These are phyloP conservation scores for Larimichthys crocea DNA, from an alignment of 2,113 vertebrate genomes.

Conservation along the genomic window DNA sequence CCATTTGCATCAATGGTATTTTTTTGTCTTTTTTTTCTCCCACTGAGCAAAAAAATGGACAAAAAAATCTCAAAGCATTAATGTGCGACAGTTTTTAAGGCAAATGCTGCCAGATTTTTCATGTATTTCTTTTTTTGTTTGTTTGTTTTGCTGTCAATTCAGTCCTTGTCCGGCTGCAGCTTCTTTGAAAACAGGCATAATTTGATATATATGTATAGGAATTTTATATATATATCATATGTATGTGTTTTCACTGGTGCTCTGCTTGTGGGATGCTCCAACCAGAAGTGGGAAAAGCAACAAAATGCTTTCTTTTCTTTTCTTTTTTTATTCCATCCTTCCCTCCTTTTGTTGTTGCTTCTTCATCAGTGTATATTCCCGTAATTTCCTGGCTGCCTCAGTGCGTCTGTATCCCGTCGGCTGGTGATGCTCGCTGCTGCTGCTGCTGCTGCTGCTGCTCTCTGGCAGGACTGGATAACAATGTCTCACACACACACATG, in stretches of 20 bases:
- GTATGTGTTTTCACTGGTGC: slow-evolving; percentile 87
- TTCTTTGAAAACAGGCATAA: slow-evolving; percentile 87
- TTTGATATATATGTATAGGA: slow-evolving; percentile 89
- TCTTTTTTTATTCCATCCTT: slow-evolving; percentile 71
- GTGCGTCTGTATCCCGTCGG: slow-evolving; percentile 62
- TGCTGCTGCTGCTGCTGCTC: slow-evolving; percentile 72
- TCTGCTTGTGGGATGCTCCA: slow-evolving; percentile 81
- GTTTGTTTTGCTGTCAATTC: slow-evolving; percentile 64
- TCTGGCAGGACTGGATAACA: slow-evolving; percentile 80
- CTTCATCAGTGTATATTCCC: slow-evolving; percentile 70
- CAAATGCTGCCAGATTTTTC: slow-evolving; percentile 65
- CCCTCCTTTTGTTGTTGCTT: slow-evolving; percentile 51
- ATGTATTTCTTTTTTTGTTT: slow-evolving; percentile 17
- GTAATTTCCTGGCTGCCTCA: slow-evolving; percentile 42
- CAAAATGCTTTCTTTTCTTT: slow-evolving; percentile 52
- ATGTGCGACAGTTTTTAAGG: slow-evolving; percentile 75
- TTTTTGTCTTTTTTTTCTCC: slow-evolving; percentile 4
- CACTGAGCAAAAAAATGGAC: slow-evolving; percentile 40
- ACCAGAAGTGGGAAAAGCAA: slow-evolving; percentile 70
- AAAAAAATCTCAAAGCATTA: slow-evolving; percentile 58
- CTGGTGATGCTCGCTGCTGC: slow-evolving; percentile 59
- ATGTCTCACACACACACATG: slow-evolving; percentile 66
- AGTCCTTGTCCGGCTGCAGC: slow-evolving; percentile 80
- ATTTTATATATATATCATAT: slow-evolving; percentile 89
- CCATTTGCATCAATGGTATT: slow-evolving; percentile 45